These are phyloP conservation scores for Nasua narica DNA, from an alignment of 2,797 vertebrate species.

Conservation along the genomic window DNA sequence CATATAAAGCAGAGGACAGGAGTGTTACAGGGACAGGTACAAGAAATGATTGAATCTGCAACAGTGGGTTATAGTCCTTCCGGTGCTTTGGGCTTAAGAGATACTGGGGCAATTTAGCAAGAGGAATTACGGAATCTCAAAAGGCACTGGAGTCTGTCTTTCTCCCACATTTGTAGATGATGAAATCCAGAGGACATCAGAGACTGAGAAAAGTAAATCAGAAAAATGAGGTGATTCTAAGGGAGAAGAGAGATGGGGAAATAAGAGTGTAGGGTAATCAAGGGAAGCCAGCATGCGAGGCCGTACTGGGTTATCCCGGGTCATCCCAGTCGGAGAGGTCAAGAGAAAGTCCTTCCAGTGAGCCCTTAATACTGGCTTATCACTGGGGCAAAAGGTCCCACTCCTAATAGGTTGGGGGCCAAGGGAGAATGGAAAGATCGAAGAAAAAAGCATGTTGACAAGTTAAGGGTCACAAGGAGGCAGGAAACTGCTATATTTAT, in stretches of 20 bases:
- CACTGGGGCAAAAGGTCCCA: neutral
- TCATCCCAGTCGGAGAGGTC: neutral
- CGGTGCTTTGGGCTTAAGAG: neutral
- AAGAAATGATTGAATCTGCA: neutral
- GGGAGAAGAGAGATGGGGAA: neutral
- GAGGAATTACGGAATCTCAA: neutral
- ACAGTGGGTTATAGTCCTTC: neutral
- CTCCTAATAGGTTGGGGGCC: neutral
- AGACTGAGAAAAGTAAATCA: neutral
- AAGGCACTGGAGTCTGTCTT: neutral
- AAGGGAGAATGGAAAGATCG: neutral
- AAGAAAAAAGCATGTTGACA: neutral
- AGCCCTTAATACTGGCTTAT: neutral
- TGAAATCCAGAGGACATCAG: neutral
- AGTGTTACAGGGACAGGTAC: neutral
- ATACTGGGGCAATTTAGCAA: neutral
- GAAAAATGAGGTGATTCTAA: neutral
- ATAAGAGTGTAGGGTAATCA: neutral
- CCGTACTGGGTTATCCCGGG: neutral
- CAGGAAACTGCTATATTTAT: neutral
- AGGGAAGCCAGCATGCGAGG: neutral
- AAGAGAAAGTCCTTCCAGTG: neutral
- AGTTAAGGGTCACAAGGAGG: neutral
- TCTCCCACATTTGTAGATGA: neutral
- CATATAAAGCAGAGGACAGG: neutral